Base-by-base conservation (phyloP, 1,140 invertebrate genomes). In the Caenorhabditis remanei region DNA sequence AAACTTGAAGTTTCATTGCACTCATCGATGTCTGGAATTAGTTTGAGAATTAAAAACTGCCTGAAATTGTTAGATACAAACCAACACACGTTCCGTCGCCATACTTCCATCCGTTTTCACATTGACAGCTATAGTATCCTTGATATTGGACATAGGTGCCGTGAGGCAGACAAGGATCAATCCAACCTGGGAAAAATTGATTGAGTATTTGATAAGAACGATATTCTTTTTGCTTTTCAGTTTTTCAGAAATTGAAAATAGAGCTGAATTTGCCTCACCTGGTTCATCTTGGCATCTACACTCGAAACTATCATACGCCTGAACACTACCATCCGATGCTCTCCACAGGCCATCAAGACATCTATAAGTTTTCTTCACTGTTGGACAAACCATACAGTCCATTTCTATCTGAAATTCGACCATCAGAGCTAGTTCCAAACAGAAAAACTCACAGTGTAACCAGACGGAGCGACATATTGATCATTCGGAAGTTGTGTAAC, bases 21-120 rank as follows among this genome's bases (percentile, higher is more conserved):
- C 24, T 79, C 71, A 50, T 79, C n/a, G 7, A 13, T 48, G 41
- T 79, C 71, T 79, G 71, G 53, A 75, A n/a, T 71, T 0, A 46
- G 46, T 43, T 43, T 14, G 9, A 61, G 40, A 43, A 71, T 19
- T 16, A 8, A 46, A n/a, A 46, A 19, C 9, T 7, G 46, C 41
- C 65, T n/a, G 7, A 71, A 65, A 32, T 65, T 9, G 0, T 16
- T 8, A 63, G 6, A 32, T 5, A 63, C 61, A 7, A 32, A 71
- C 65, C 65, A 4, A 16, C 40, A 19, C 65, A 71, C 19, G 40
- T 71, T 43, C 41, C 41, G 16, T 43, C n/a, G 16, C 19, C 8
- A 19, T 21, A 79, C 32, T 79, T 79, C 11, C 53, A 79, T 32
- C 71, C 71, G 9, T 50, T 41, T 19, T 24, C n/a, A 24, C 71